Conservation (phyloP, 2,113 vertebrate species). For the Fulica atra region DNA sequence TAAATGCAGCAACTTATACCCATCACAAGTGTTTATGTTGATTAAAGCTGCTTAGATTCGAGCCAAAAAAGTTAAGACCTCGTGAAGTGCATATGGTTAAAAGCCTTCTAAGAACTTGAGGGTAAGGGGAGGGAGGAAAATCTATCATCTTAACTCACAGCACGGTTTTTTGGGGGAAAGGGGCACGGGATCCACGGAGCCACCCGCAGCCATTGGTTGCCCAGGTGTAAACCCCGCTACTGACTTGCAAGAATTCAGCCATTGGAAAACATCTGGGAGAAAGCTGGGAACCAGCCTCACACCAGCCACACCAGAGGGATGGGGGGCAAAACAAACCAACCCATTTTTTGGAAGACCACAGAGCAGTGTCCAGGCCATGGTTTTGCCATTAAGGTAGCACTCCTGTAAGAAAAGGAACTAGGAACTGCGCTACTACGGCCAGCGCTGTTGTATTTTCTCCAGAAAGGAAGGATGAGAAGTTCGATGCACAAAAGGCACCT, state of each 20-base stretch:
- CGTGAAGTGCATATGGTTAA: neutral
- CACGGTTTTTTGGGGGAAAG: neutral
- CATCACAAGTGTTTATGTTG: neutral
- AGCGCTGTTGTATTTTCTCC: neutral
- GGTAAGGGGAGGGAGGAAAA: neutral
- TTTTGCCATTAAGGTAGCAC: slow-evolving; percentile 30
- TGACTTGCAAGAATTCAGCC: neutral
- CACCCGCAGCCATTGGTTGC: neutral
- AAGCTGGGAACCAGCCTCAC: slow-evolving; percentile 25
- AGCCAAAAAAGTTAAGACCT: slow-evolving; percentile 50
- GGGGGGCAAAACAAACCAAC: neutral
- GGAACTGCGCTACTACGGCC: neutral
- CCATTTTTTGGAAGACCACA: neutral
- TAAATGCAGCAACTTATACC: neutral
- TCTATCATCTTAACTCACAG: rapidly evolving
- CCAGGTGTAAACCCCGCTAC: neutral
- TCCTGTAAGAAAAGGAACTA: slow-evolving; percentile 11
- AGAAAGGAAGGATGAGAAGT: neutral
- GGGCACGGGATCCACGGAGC: neutral
- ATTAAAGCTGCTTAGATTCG: slow-evolving; percentile 18
- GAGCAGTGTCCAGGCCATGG: neutral
- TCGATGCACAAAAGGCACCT: neutral
- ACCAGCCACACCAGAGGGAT: rapidly evolving
- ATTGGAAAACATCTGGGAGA: slow-evolving; percentile 15
- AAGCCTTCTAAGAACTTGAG: neutral